Evolutionary conservation across 2,888 invertebrate genomes (phyloP).

Genomic region (Spilosoma lubricipeda): DNA sequence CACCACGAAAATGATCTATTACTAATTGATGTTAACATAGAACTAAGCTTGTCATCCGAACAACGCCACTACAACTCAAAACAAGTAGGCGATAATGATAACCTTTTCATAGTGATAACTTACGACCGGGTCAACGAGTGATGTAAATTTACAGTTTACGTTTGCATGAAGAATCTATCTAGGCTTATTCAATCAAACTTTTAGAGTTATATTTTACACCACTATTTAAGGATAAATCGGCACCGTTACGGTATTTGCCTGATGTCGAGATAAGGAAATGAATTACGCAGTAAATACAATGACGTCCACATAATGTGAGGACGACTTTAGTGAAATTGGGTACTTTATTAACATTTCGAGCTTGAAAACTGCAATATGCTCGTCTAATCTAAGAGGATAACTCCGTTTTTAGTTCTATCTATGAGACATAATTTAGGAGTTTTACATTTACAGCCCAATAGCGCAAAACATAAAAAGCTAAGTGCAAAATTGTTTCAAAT

Average conservation of each 20-base stretch:
- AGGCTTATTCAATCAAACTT: neutral
- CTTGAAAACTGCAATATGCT: too few species aligned
- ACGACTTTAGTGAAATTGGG: too few species aligned
- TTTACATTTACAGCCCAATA: too few species aligned
- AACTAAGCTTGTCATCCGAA: constrained; percentile 52
- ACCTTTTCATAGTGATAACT: constrained; percentile 74
- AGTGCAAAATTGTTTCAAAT: too few species aligned
- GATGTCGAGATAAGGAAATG: neutral
- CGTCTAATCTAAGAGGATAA: too few species aligned
- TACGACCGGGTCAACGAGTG: constrained; percentile 66
- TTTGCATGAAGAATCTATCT: constrained; percentile 4
- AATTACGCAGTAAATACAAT: neutral
- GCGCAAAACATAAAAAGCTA: too few species aligned
- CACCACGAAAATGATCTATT: constrained; percentile 37
- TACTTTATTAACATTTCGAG: too few species aligned
- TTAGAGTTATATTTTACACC: neutral
- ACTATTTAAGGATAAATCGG: neutral
- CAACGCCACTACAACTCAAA: constrained; percentile 51
- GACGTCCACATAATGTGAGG: neutral
- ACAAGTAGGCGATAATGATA: constrained; percentile 67
- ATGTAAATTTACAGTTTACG: constrained; percentile 56
- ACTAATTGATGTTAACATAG: constrained; percentile 46
- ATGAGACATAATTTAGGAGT: too few species aligned
- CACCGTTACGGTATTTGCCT: neutral
- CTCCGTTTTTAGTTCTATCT: too few species aligned